Evolutionary conservation across 2,113 vertebrate genomes (phyloP).

Genomic region (Tupaia chinensis): DNA sequence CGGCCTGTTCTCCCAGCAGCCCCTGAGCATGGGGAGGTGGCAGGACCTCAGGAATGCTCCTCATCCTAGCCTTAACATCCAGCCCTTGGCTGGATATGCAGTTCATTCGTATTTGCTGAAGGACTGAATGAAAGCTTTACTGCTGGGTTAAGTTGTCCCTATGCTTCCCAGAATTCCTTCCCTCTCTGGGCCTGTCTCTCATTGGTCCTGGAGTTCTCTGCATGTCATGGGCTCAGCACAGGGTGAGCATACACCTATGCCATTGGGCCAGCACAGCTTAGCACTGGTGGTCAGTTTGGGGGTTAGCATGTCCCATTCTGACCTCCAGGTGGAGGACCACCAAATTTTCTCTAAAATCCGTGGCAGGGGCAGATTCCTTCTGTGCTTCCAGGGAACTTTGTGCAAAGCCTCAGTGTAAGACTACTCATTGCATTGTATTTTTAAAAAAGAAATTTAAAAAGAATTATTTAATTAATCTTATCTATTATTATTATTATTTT

Average conservation of each 20-base stretch:
- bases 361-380: neutral
- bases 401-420: neutral
- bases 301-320: neutral
- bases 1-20: neutral
- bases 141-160: neutral
- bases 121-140: neutral
- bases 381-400: neutral
- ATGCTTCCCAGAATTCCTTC: too few relatives aligned
- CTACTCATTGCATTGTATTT: neutral
- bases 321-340: neutral
- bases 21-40: neutral
- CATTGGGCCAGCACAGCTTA: neutral
- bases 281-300: neutral
- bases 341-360: neutral
- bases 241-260: neutral
- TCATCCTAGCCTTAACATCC: neutral
- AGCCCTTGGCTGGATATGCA: neutral
- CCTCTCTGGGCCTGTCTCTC: neutral
- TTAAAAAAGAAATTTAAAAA: too few relatives aligned
- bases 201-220: neutral
- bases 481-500: too few relatives aligned
- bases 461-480: too few relatives aligned
- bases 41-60: neutral
- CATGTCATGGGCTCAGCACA: rapidly evolving
- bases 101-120: neutral